These are phyloP conservation scores for Poicephalus meyeri DNA, from an alignment of 2,113 vertebrate genomes.

Conservation along the genomic window DNA sequence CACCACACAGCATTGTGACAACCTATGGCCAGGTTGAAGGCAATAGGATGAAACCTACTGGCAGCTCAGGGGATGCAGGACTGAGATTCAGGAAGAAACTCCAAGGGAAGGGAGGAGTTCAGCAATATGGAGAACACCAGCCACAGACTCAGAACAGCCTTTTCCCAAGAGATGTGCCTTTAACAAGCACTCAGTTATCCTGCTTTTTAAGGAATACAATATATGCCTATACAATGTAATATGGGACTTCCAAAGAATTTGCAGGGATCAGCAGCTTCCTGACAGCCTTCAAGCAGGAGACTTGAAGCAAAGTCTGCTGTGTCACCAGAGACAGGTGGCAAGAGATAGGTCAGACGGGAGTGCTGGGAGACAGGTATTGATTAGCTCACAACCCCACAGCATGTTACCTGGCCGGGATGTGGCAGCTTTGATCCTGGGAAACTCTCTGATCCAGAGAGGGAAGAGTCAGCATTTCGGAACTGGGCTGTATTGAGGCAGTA, in stretches of 20 bases:
- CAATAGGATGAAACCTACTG: neutral
- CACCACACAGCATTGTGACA: neutral
- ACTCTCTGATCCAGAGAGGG: conserved; percentile 68
- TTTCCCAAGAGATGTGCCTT: neutral
- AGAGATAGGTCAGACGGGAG: neutral
- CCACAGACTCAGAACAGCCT: neutral
- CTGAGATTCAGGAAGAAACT: neutral
- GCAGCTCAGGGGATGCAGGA: neutral
- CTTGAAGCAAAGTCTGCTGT: neutral
- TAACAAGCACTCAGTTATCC: neutral
- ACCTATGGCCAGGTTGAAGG: neutral
- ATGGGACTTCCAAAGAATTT: neutral
- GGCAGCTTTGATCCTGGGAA: conserved; percentile 29
- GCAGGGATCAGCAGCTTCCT: neutral
- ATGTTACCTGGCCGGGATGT: conserved; percentile 56
- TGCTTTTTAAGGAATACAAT: neutral
- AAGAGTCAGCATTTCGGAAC: conserved; percentile 39
- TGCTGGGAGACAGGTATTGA: neutral
- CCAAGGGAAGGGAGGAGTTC: neutral
- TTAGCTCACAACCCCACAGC: neutral
- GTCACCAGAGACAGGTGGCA: neutral
- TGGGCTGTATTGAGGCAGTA: conserved; percentile 69
- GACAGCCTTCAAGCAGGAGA: neutral
- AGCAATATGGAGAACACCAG: neutral
- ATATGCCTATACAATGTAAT: neutral